Base-by-base conservation (phyloP, 1,140 invertebrate genomes). In the Heliconius himera region DNA sequence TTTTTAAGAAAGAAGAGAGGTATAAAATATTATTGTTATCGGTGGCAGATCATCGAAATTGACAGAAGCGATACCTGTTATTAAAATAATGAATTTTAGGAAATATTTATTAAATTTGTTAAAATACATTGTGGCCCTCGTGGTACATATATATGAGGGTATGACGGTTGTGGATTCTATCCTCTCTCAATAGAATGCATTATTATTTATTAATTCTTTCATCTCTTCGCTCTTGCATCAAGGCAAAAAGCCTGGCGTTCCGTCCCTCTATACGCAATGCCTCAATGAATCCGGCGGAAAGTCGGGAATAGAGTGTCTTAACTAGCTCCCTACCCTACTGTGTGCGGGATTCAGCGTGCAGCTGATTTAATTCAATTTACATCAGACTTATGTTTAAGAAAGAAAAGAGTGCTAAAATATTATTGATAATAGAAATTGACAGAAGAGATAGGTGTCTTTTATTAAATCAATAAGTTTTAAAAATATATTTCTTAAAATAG, bases 361-460 rank as follows among this genome's bases (percentile, higher is more conserved):
- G 6, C 33, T 36, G 6, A 36, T 36, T 6, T 36, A 36, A 36
- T 36, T 36, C 5, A 33, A 33, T 33, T 33, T 54, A 9, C 54
- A 56, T n/a, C 54, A n/a, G 54, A 56, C n/a, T 56, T 56, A 56
- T 56, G 54, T 56, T 56, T 56, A n/a, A 22, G n/a, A 22, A n/a
- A 56, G 20, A n/a, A n/a, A 2, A 22, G 20, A 22, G 20, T 56
- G 54, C 9, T 22, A 22, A 22, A 22, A 56, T 56, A 3, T 56
- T 22, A 56, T 56, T 56, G 51, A 6, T 70, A 26, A 70, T 41
- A 11, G 66, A 70, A 70, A 70, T 70, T 13, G 29, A 70, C 22
- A 9, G 9, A 70, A 70, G 66, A 11, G 66, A 8, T 41, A 41
- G 36, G 8, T 41, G 11, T 3, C 9, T 18, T 16, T 54, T 54